Evolutionary conservation across 2,797 vertebrate species (phyloP), one percentile per base, ranked within the genome.

Genomic region (Hemitrygon akajei): DNA sequence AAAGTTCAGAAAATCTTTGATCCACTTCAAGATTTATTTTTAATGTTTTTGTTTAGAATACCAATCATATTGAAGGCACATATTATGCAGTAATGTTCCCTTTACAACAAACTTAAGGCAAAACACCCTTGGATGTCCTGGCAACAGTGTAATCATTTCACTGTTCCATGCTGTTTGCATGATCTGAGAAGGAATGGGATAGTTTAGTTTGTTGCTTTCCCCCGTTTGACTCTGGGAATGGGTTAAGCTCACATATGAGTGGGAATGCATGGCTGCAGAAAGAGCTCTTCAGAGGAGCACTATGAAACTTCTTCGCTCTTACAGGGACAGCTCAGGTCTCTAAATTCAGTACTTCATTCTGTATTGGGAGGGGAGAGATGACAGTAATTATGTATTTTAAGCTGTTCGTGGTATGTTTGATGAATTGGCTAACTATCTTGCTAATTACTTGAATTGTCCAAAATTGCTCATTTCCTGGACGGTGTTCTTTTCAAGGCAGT

Each of bases 11-110:
- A 69, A 89, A 69, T 69, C 60, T 89, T 34, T 69, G 86, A 69
- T 89, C 60, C 63, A 34, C 60, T 89, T 66, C n/a, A 63, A 89
- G 86, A 69, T 69, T 34, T 69, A 89, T 69, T 89, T 89, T 79
- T 69, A 22, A 89, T 89, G n/a, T 84, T 89, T 60, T 11, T 37
- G 20, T 69, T 89, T 66, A 37, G n/a, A 89, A 69, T 69, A 69
- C 20, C n/a, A 89, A 37, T 34, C 60, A 22, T 22, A 22, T 11
- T 66, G n/a, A 69, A 89, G 20, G 18, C n/a, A 37, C n/a, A 37
- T 69, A 34, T 89, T 63, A 27, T 87, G 60, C 84, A 80, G 37
- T 40, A 87, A 86, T 60, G 58, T n/a, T 89, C 30, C 5, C 84
- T n/a, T 66, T 60, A 30, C 14, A n/a, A 56, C 56, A 14, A 86